Base-by-base conservation (phyloP, 1,140 invertebrate genomes). In the Drosophila gunungcola region DNA sequence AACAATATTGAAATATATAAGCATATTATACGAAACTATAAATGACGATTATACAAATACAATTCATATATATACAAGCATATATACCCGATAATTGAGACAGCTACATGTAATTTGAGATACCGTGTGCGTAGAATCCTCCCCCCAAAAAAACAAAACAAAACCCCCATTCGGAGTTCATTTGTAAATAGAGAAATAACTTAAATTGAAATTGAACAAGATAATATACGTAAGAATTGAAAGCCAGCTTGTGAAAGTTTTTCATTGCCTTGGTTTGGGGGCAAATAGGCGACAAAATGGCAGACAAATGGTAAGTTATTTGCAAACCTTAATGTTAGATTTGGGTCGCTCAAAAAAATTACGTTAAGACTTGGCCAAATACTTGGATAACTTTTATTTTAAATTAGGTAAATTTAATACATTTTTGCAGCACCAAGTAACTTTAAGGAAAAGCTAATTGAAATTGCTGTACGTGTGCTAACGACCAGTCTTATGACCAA, bases 221-320 rank as follows among this genome's bases (percentile, higher is more conserved):
- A 76, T 48, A 76, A 68, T 51, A 77, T 69, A 86, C 82, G 69
- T 85, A 85, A 82, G 83, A 82, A 78, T 85, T 86, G 68, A 85
- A 86, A 88, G 78, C 82, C 82, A 81, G n/a, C 38, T 29, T 13
- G n/a, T 4, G 7, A 10, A 21, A 21, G 13, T 29, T 34, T 62
- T 21, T 13, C 1, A 6, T 49, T 49, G n/a, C 25, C 32, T 43
- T 42, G 1, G 1, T 9, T 16, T 3, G 27, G n/a, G 11, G 29
- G 21, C 9, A 13, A 4, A 29, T 43, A 21, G 39, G 12, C 0
- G 21, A 9, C 16, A n/a, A 2, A 21, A 10, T 5, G 2, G n/a
- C 1, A 3, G n/a, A 0, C n/a, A n/a, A n/a, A 9, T 2, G 34
- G n/a, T 32, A 11, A 27, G 16, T 38, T 27, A 36, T 32, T 2